Base-by-base conservation (phyloP, 2,888 invertebrate species). In the Eilema depressum region DNA sequence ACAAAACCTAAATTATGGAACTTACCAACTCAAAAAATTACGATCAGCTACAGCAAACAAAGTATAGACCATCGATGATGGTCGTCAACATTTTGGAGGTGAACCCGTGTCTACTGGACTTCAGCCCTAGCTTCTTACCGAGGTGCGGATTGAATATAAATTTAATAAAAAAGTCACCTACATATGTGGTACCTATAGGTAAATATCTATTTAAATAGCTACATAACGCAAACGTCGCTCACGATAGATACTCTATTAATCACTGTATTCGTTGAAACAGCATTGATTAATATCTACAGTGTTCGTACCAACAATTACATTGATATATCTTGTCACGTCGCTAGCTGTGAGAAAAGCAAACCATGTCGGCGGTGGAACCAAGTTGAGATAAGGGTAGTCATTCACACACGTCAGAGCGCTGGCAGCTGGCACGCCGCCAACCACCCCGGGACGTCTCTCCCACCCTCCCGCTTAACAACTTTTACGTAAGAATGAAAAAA, bases 351-450 rank as follows among this genome's bases (percentile, higher is more conserved):
- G 85, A 85, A 85, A 85, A 83, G 83, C 80, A 83, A 82, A 74
- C 78, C 83, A 77, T 86, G 87, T 85, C 85, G 85, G 83, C 80
- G 81, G 83, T 80, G 85, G 84, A 86, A 88, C 85, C 82, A 79
- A 79, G 84, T 79, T 77, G 83, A 88, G 90, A 90, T 90, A 91
- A 88, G 89, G 83, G 84, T 77, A 85, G 87, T 84, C 86, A 83
- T 83, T 85, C 78, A 78, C 73, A 76, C 72, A 73, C 83, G 89
- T 89, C 90, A 86, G 87, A 85, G 84, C 41, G 81, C 84, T 93
- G 92, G 93, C 92, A 77, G 57, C 57, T 57, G 57, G 57, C 57
- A 59, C 71, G 56, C 63, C 62, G 92, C 92, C 93, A 92, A 88
- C 79, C 76, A 73, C 75, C 79, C 56, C 53, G 81, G 79, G 80